phyloP scores from a whole-genome alignment of 2,888 invertebrate genomes.

The Sphaeridia pumilis region DNA sequence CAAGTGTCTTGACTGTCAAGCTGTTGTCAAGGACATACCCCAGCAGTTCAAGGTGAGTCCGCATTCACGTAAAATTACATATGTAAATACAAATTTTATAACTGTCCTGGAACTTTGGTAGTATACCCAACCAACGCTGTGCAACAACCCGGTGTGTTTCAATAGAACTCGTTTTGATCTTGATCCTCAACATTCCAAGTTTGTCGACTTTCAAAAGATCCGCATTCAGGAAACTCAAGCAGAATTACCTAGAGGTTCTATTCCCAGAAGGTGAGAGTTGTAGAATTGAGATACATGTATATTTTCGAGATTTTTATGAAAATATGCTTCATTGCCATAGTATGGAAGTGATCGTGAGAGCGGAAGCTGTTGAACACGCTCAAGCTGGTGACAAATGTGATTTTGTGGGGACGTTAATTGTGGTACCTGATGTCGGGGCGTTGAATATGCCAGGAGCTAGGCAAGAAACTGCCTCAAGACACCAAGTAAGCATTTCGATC shows the following conservation, averaged over 20 bases:
- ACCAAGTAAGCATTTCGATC: background rate
- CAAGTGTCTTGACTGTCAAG: conserved; percentile 90
- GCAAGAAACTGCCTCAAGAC: conserved; percentile 52
- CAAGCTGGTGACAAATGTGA: conserved; percentile 80
- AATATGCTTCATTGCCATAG: no score
- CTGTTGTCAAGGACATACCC: conserved; percentile 83
- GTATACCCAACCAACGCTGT: conserved; percentile 89
- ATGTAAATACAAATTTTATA: conserved; percentile 4
- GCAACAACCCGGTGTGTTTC: conserved; percentile 88
- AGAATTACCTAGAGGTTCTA: conserved; percentile 89
- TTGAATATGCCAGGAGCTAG: conserved; percentile 74
- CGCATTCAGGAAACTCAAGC: conserved; percentile 96
- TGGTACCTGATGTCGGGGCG: conserved; percentile 89
- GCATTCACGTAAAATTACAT: background rate
- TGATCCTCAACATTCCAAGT: conserved; percentile 83
- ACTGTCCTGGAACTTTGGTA: conserved; percentile 39
- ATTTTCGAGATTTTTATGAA: background rate
- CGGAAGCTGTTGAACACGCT: conserved; percentile 91
- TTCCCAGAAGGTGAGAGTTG: conserved; percentile 64
- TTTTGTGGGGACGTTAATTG: conserved; percentile 90
- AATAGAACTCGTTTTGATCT: conserved; percentile 82
- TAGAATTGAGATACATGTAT: background rate
- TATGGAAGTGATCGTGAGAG: conserved; percentile 84
- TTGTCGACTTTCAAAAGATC: conserved; percentile 97
- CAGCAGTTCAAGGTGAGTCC: conserved; percentile 86